phyloP scores from a whole-genome alignment of 2,888 invertebrate species.

The Cantharis flavilabris region DNA sequence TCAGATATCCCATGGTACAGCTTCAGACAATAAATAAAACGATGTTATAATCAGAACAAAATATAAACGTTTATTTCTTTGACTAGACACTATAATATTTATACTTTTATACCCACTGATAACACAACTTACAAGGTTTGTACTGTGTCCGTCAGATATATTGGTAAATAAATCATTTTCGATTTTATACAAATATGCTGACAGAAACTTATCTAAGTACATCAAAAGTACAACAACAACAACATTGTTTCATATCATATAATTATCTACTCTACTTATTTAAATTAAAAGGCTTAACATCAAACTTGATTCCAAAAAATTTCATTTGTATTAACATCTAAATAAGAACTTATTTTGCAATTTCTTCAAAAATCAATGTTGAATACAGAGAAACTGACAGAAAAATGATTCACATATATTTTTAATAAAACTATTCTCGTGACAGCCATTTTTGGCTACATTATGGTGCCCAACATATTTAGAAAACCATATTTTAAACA shows the following conservation, averaged over 20 bases:
- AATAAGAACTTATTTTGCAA: neutral
- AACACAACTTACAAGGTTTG: no score
- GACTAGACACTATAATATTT: neutral
- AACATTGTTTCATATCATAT: neutral
- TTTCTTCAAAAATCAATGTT: neutral
- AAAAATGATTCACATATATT: neutral
- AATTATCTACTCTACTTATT: neutral
- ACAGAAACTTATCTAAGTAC: no score
- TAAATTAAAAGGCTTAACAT: no score
- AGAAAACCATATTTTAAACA: neutral
- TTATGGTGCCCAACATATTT: neutral
- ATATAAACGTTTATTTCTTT: neutral
- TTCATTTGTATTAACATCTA: neutral
- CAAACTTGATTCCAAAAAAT: no score
- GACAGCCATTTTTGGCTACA: neutral
- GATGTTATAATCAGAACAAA: neutral
- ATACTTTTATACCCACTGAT: neutral
- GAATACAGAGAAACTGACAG: neutral
- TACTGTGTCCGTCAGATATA: no score
- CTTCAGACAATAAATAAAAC: neutral
- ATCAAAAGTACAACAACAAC: neutral
- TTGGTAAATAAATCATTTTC: no score
- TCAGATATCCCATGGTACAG: no score
- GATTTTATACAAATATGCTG: no score
- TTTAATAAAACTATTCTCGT: neutral